Evolutionary conservation across 92 coral and sea anemone genomes (phyloP), one percentile per base, ranked within the genome.

Genomic region (Phenganax marumi): DNA sequence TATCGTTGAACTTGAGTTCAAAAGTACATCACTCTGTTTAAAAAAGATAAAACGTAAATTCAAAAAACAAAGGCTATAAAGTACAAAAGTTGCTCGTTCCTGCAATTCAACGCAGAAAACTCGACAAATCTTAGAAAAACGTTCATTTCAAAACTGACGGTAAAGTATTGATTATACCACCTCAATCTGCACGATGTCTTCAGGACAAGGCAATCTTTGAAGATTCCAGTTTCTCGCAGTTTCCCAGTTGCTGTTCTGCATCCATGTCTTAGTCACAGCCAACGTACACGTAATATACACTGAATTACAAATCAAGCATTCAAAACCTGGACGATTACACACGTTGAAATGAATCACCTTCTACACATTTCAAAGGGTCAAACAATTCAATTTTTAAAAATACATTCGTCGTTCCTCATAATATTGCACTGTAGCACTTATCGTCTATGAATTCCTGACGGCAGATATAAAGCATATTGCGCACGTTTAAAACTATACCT

Each of bases 211-310:
- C 22, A 78, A 25, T 50, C 83, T 61, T 18, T 62, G 54, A 47
- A 78, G 83, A 63, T 78, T 78, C 83, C 83, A 78, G 49, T 78
- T 78, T 43, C 11, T 43, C 9, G 17, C 49, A 9, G 39, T 63
- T 26, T 50, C 83, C 83, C 83, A 78, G 12, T 78, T 24, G 8
- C 63, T 48, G 73, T 63, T 61, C 18, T 78, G 83, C 26, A 46
- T 78, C 83, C 83, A 78, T 14, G 51, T 78, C 43, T 78, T 78
- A 23, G 57, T 78, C 56, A 60, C 16, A 9, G 71, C 83, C 70
- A 61, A 39, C 3, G 83, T 57, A 33, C 10, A 63, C 19, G 70
- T 12, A 47, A 63, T 12, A 57, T 23, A 12, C 8, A 43, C 52
- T 24, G 81, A 33, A 33, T 33, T 33, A 33, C 70, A 21, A 77